phyloP scores from a whole-genome alignment of 2,797 vertebrate genomes.

The Alcedo quadribrachys region DNA sequence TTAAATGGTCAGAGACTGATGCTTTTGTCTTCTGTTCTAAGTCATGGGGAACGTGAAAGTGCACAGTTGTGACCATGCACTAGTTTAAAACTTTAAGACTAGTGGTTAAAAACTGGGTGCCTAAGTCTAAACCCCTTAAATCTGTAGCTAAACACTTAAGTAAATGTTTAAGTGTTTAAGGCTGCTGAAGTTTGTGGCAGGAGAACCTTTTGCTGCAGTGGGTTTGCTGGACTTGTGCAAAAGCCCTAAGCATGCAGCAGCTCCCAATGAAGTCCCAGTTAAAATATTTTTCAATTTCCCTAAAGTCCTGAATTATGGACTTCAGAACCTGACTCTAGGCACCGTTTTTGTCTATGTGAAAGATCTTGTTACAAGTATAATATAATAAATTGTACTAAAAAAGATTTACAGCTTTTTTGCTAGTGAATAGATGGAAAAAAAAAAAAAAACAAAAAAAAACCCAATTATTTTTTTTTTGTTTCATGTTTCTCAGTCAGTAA shows the following conservation, averaged over 20 bases:
- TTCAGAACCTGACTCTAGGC: neutral
- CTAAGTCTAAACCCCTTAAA: neutral
- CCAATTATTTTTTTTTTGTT: neutral
- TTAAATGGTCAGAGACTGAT: neutral
- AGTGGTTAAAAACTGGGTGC: neutral
- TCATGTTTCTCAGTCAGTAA: neutral
- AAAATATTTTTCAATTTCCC: neutral
- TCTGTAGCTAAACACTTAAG: neutral
- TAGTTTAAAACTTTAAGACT: neutral
- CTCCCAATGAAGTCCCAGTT: neutral
- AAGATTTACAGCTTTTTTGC: slow-evolving; percentile 25
- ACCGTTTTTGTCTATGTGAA: slow-evolving; percentile 7
- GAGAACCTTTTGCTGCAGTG: neutral
- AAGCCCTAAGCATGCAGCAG: neutral
- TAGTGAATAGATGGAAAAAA: slow-evolving; percentile 43
- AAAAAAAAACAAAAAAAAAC: too few species aligned
- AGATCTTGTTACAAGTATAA: slow-evolving; percentile 45
- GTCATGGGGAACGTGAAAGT: neutral
- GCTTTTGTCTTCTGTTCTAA: neutral
- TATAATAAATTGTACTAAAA: slow-evolving; percentile 42
- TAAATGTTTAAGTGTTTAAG: neutral
- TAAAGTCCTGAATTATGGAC: slow-evolving; percentile 6
- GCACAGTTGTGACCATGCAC: neutral
- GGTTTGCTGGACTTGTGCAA: neutral
- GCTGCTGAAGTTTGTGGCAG: neutral